Evolutionary conservation across 2,113 vertebrate species (phyloP), one percentile per base, ranked within the genome.

Genomic region (Jaculus jaculus): DNA sequence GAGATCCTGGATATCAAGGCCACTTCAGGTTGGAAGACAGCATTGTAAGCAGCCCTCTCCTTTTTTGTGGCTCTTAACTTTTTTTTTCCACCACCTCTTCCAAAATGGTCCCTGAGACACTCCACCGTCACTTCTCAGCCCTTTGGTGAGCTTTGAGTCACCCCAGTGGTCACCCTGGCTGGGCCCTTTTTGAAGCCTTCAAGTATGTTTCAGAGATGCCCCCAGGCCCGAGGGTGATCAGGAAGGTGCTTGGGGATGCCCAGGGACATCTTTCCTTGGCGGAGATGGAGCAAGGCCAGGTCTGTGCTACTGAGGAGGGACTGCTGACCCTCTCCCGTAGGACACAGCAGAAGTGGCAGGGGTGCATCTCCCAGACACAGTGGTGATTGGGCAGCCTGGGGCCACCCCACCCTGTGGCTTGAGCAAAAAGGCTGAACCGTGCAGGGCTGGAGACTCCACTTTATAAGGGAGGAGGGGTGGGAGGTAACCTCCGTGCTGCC

Each of bases 191-290:
- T n/a, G 74, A 37, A 37, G n/a, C 26, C 82, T 88, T 90, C 75
- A 39, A 28, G 28, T 26, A 16, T n/a, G 66, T 65, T 92, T 47
- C 6, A 39, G 84, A 71, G 91, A 71, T 47, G 47, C 73, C 92
- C 84, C 83, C 21, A 37, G 61, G 69, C 66, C 23, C 84, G 73
- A 92, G 34, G 80, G 92, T 77, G 80, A 87, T 82, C 39, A 78
- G 34, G 84, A 73, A 54, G 82, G 32, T 8, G 90, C 34, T 74
- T 71, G 72, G 1, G 0, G 65, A 73, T 37, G 88, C 71, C 90
- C 74, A 54, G 84, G 84, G 89, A 92, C 92, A 81, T 87, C 75
- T 78, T 80, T 83, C 86, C 4, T 39, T 9, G 51, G 87, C 77
- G n/a, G 86, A 66, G 83, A 60, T 20, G 61, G 83, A 90, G 54